Evolutionary conservation across 2,113 vertebrate genomes (phyloP).

Genomic region (Pelobates fuscus): DNA sequence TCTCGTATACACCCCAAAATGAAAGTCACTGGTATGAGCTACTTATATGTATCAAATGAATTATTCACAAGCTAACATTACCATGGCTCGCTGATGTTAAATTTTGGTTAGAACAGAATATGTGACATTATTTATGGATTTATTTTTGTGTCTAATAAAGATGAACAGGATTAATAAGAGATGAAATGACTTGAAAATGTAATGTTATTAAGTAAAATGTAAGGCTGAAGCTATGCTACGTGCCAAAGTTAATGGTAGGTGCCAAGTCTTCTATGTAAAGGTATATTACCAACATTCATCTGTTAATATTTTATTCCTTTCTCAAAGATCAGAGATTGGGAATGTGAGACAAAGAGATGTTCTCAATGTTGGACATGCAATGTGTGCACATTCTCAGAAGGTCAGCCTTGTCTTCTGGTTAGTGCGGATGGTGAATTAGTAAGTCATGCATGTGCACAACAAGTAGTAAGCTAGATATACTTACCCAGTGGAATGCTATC

Average conservation of each 20-base stretch:
- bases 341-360: slow-evolving; percentile 54
- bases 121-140: not conserved
- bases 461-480: slow-evolving; percentile 79
- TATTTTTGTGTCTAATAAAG: not conserved
- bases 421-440: slow-evolving; percentile 77
- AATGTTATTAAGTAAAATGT: slow-evolving; percentile 6
- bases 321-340: slow-evolving; percentile 26
- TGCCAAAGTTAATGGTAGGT: slow-evolving; percentile 14
- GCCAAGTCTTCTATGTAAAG: slow-evolving; percentile 50
- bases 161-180: slow-evolving; percentile 14
- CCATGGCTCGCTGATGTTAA: no score
- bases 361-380: slow-evolving; percentile 69
- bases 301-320: slow-evolving; percentile 35
- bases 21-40: not conserved
- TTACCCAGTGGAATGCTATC: slow-evolving; percentile 91
- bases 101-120: no score
- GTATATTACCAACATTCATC: slow-evolving; percentile 52
- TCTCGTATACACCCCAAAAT: not conserved
- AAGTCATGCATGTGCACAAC: slow-evolving; percentile 73
- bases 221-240: not conserved
- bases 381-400: slow-evolving; percentile 57
- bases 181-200: slow-evolving; percentile 15
- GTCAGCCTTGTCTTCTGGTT: slow-evolving; percentile 69
- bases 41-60: not conserved
- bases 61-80: not conserved